Evolutionary conservation across 2,797 vertebrate species (phyloP).

Genomic region (Buphagus erythrorhynchus): DNA sequence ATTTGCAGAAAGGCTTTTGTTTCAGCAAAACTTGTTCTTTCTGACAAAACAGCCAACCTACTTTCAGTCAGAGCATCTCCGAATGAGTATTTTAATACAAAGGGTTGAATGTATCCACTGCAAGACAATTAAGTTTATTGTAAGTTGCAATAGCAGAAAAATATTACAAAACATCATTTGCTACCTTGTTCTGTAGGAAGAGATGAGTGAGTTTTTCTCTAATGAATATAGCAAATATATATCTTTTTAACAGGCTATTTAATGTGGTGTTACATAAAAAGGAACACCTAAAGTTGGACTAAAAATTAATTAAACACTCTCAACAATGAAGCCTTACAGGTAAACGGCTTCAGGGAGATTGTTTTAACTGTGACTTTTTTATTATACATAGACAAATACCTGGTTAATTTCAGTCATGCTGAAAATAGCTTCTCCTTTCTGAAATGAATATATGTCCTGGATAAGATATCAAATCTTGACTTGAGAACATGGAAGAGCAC

Average conservation of each 20-base stretch:
- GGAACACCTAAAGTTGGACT: background rate
- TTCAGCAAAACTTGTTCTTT: background rate
- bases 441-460: background rate
- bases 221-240: background rate
- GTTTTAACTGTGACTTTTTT: background rate
- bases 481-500: background rate
- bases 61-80: background rate
- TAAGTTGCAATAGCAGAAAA: background rate
- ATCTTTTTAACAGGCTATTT: background rate
- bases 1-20: background rate
- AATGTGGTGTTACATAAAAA: background rate
- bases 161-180: rapidly evolving
- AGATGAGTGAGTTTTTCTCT: background rate
- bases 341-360: background rate
- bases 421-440: background rate
- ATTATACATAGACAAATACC: background rate
- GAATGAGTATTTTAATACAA: background rate
- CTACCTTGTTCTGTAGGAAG: background rate
- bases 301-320: background rate
- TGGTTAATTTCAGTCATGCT: background rate
- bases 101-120: background rate
- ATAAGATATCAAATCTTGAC: background rate
- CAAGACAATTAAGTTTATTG: background rate
- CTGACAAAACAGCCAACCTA: background rate
- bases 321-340: rapidly evolving